Evolutionary conservation across 2,797 vertebrate genomes (phyloP).

Genomic region (Karalla daura): DNA sequence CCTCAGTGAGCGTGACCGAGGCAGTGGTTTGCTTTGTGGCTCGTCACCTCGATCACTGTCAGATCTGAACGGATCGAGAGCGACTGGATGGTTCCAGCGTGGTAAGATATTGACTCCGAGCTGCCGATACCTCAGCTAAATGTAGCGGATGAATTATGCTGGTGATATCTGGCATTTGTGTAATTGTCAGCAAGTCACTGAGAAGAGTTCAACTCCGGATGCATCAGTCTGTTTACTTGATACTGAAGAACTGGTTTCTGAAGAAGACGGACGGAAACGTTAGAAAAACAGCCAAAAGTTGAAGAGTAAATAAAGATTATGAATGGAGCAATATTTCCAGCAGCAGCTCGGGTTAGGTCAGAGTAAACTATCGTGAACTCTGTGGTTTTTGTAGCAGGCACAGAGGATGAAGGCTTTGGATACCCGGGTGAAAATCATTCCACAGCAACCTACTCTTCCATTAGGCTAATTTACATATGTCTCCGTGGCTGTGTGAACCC

Average conservation of each 20-base stretch:
- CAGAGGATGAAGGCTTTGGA: not conserved
- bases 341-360: not conserved
- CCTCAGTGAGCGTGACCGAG: not conserved
- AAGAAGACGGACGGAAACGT: not conserved
- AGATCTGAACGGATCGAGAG: not conserved
- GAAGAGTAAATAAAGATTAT: not conserved
- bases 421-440: not conserved
- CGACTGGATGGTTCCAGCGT: not conserved
- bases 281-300: not conserved
- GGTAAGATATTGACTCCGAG: not conserved
- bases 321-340: constrained; percentile 9
- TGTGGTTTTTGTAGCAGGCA: too few relatives aligned
- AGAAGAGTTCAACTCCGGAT: not conserved
- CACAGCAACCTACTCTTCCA: not conserved
- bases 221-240: too few relatives aligned
- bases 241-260: too few relatives aligned
- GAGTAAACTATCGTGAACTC: constrained; percentile 5
- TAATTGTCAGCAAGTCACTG: not conserved
- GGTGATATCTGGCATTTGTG: not conserved
- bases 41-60: not conserved
- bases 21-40: not conserved
- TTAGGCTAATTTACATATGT: not conserved
- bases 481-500: not conserved
- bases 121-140: not conserved
- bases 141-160: not conserved